Percentiles rank a stretch among this genome's conserved stretches.
Evolutionary conservation across 2,888 invertebrate species (phyloP).

Genomic region (Conus canariensis): DNA sequence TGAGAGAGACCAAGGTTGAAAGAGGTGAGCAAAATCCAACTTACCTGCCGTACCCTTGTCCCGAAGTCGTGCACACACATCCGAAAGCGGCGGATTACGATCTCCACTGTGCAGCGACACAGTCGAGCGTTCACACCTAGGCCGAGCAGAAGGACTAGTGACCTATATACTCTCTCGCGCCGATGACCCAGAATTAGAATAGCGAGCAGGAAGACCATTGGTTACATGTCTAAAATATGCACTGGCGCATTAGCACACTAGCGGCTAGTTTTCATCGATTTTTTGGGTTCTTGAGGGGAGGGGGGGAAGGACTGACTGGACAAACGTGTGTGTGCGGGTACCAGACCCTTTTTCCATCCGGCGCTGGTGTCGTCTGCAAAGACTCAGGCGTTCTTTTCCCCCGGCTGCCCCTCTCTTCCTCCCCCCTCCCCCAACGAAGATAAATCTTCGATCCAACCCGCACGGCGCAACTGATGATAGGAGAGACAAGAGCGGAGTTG

Average conservation of each 20-base stretch:
- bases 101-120: too few species aligned
- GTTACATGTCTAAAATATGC: background rate
- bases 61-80: background rate
- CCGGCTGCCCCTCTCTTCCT: background rate
- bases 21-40: background rate
- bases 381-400: too few species aligned
- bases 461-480: too few species aligned
- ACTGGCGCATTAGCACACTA: conserved; percentile 1
- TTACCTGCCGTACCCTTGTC: background rate
- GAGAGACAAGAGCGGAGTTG: too few species aligned
- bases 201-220: background rate
- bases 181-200: background rate
- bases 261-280: background rate
- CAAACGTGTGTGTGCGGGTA: background rate
- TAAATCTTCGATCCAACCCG: conserved; percentile 11
- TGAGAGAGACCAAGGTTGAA: background rate
- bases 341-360: background rate
- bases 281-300: background rate
- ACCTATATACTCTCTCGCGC: background rate
- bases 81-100: background rate
- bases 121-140: background rate
- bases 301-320: background rate
- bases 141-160: background rate
- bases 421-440: background rate
- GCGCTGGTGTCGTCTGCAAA: background rate